A percentile compares a stretch with the other conserved stretches of the same genome.
Evolutionary conservation across 2,797 vertebrate species (phyloP).

Genomic region (Australoheros facetus): DNA sequence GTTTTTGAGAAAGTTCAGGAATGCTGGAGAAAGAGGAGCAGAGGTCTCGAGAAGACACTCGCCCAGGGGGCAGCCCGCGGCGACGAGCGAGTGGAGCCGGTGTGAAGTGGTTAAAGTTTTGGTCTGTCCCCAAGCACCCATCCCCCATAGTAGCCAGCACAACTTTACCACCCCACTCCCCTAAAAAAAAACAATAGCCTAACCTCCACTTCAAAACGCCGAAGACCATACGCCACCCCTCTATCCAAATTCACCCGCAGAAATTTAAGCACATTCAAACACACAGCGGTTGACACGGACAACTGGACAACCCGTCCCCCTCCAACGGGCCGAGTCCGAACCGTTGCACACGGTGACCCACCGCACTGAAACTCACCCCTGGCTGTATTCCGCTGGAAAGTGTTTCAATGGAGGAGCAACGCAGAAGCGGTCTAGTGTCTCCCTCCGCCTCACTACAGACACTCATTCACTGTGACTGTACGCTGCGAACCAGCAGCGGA

Average conservation of each 20-base stretch:
- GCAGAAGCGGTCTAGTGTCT: slow-evolving; percentile 60
- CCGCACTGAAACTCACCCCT: slow-evolving; percentile 74
- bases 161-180: slow-evolving; percentile 71
- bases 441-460: slow-evolving; percentile 83
- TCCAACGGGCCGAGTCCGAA: slow-evolving; percentile 28
- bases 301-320: slow-evolving; percentile 34
- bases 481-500: slow-evolving; percentile 55
- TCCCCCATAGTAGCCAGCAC: slow-evolving; percentile 75
- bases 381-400: slow-evolving; percentile 70
- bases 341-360: slow-evolving; percentile 71
- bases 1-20: slow-evolving; percentile 61
- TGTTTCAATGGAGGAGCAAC: slow-evolving; percentile 70
- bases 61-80: slow-evolving; percentile 47
- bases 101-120: slow-evolving; percentile 84
- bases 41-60: slow-evolving; percentile 34
- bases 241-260: slow-evolving; percentile 36
- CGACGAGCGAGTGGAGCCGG: slow-evolving; percentile 53
- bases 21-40: slow-evolving; percentile 40
- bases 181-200: slow-evolving; percentile 57
- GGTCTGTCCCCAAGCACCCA: slow-evolving; percentile 72
- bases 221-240: slow-evolving; percentile 7
- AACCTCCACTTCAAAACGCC: slow-evolving; percentile 36
- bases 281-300: slow-evolving; percentile 16
- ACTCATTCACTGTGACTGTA: slow-evolving; percentile 88
- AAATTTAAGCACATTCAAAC: not conserved